Percentiles rank a stretch among this genome's conserved stretches.
Conservation (phyloP, 2,888 invertebrate genomes). For the Icerya purchasi region DNA sequence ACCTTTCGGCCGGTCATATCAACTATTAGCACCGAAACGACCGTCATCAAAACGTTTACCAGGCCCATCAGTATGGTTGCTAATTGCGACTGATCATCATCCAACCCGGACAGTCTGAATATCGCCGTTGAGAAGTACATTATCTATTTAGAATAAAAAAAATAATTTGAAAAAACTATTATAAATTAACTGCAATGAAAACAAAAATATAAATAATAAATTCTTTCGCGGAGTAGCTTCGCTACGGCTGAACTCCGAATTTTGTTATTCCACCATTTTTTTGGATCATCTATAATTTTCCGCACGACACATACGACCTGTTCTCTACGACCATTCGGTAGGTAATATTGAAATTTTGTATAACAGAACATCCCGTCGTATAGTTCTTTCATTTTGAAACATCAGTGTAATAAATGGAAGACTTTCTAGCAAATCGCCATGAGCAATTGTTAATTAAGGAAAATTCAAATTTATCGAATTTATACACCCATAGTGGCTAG, state of each 20-base stretch:
- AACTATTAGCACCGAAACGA: slow-evolving; percentile 55
- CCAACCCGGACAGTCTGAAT: slow-evolving; percentile 46
- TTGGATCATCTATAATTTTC: no score
- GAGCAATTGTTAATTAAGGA: no score
- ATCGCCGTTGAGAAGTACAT: slow-evolving; percentile 68
- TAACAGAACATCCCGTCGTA: no score
- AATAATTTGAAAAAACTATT: neutral
- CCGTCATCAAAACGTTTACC: slow-evolving; percentile 69
- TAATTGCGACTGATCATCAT: slow-evolving; percentile 38
- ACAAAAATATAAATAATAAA: neutral
- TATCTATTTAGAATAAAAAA: slow-evolving; percentile 28
- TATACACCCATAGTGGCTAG: no score
- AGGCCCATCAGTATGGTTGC: slow-evolving; percentile 69
- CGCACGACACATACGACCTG: no score
- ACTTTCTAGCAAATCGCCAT: no score
- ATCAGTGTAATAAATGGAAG: no score
- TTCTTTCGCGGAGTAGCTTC: neutral
- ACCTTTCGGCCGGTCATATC: slow-evolving; percentile 67
- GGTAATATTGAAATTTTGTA: no score
- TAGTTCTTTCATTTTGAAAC: no score
- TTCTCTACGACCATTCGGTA: no score
- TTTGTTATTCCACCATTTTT: no score
- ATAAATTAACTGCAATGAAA: neutral
- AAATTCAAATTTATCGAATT: no score
- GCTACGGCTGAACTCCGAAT: neutral